These are phyloP conservation scores for Anagrus nilaparvatae DNA, from an alignment of 1,140 invertebrate genomes.

Conservation along the genomic window DNA sequence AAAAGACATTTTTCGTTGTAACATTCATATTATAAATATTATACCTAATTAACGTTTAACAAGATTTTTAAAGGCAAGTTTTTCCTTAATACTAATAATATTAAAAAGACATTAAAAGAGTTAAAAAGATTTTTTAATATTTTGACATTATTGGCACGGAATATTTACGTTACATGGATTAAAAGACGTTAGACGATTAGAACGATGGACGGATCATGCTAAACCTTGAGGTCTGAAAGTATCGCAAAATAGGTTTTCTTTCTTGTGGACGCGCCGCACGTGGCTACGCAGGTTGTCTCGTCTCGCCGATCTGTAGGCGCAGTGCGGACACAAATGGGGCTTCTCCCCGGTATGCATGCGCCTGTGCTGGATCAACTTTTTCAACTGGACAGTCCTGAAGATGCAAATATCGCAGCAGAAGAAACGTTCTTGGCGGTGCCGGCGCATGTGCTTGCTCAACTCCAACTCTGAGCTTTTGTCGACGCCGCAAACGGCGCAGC, in stretches of 20 bases:
- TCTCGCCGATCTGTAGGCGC: slow-evolving; percentile 45
- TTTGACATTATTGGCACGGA: slow-evolving; percentile 17
- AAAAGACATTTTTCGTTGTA: too few relatives aligned
- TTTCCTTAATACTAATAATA: slow-evolving; percentile 1
- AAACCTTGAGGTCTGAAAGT: slow-evolving; percentile 45
- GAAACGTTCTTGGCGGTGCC: slow-evolving; percentile 45
- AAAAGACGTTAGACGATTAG: slow-evolving; percentile 27
- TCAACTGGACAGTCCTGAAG: slow-evolving; percentile 47
- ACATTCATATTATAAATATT: too few relatives aligned
- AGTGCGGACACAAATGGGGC: slow-evolving; percentile 47
- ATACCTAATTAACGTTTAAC: neutral
- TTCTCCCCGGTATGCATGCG: slow-evolving; percentile 53
- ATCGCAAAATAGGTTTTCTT: slow-evolving; percentile 45
- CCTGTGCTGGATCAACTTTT: slow-evolving; percentile 46
- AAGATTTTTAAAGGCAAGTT: slow-evolving; percentile 19
- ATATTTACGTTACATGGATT: slow-evolving; percentile 19
- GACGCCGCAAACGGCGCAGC: slow-evolving; percentile 49
- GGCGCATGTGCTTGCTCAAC: slow-evolving; percentile 45
- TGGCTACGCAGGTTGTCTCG: slow-evolving; percentile 47
- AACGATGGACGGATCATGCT: slow-evolving; percentile 20
- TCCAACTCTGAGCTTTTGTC: slow-evolving; percentile 44
- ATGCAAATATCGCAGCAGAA: slow-evolving; percentile 50
- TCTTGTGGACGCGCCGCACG: slow-evolving; percentile 48
- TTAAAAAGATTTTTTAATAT: slow-evolving; percentile 3
- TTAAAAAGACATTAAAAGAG: neutral